Evolutionary conservation across 2,888 invertebrate species (phyloP).

Genomic region (Synanthedon formicaeformis): DNA sequence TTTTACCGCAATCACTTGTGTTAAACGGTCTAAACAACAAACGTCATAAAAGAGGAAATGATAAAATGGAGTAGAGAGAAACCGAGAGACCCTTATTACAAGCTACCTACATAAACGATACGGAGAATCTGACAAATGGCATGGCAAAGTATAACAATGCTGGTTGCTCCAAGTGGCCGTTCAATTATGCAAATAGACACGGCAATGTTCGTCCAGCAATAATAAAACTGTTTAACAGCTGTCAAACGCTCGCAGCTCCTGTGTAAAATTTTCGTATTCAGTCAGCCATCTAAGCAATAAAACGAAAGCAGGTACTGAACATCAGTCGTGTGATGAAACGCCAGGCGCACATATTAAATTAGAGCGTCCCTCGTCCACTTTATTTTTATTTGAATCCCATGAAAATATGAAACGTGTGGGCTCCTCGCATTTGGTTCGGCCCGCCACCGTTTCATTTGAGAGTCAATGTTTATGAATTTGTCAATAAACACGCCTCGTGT

Average conservation of each 20-base stretch:
- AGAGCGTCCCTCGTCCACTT: slow-evolving; percentile 59
- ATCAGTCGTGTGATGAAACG: slow-evolving; percentile 52
- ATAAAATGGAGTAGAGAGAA: slow-evolving; percentile 65
- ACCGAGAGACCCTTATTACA: slow-evolving; percentile 58
- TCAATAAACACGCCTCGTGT: slow-evolving; percentile 50
- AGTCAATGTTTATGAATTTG: slow-evolving; percentile 67
- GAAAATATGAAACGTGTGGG: slow-evolving; percentile 62
- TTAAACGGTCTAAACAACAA: slow-evolving; percentile 47
- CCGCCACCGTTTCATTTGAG: slow-evolving; percentile 48
- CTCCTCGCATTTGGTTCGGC: slow-evolving; percentile 13
- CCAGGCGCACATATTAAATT: slow-evolving; percentile 64
- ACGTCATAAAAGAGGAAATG: slow-evolving; percentile 61
- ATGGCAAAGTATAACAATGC: slow-evolving; percentile 68
- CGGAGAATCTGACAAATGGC: slow-evolving; percentile 68
- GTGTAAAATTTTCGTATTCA: slow-evolving; percentile 53
- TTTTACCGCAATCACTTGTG: background rate
- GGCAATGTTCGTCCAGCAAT: slow-evolving; percentile 60
- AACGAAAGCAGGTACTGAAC: slow-evolving; percentile 45
- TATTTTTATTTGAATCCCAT: slow-evolving; percentile 68
- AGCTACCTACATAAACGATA: slow-evolving; percentile 68
- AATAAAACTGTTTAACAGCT: slow-evolving; percentile 70
- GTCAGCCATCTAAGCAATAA: slow-evolving; percentile 54
- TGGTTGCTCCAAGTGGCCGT: slow-evolving; percentile 66
- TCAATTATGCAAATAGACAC: slow-evolving; percentile 71
- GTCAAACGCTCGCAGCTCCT: slow-evolving; percentile 44